These are phyloP conservation scores for Batillaria attramentaria DNA, from an alignment of 1,140 invertebrate species.

Conservation along the genomic window DNA sequence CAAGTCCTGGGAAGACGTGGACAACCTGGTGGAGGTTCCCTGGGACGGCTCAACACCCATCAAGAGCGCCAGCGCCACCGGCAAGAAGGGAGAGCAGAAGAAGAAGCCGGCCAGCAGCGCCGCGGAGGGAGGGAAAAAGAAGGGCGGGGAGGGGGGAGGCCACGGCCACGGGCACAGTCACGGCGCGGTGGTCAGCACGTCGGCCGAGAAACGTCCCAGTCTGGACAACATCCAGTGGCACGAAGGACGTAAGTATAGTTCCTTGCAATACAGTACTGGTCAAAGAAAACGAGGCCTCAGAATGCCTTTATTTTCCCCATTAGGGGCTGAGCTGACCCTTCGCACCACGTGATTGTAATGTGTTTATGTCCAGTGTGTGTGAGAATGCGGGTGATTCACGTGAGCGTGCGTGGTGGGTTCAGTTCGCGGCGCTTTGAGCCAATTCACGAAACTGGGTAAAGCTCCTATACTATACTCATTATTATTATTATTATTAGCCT, in stretches of 20 bases:
- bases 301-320: no score
- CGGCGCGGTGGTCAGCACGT: not conserved
- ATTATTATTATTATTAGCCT: no score
- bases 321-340: no score
- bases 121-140: not conserved
- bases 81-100: not conserved
- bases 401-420: no score
- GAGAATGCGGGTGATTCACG: no score
- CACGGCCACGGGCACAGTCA: constrained; percentile 13
- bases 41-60: not conserved
- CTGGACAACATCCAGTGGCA: constrained; percentile 23
- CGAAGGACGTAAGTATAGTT: constrained; percentile 33
- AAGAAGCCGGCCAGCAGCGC: constrained; percentile 14
- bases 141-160: not conserved
- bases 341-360: no score
- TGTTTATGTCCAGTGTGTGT: no score
- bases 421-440: no score
- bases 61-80: not conserved
- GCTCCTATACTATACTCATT: no score
- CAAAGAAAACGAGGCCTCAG: not conserved
- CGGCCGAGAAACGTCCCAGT: constrained; percentile 12
- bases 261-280: no score
- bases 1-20: constrained; percentile 35
- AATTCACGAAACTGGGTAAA: no score
- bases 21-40: constrained; percentile 18